Conservation (phyloP, 2,888 invertebrate species). For the Anthophora plumipes region DNA sequence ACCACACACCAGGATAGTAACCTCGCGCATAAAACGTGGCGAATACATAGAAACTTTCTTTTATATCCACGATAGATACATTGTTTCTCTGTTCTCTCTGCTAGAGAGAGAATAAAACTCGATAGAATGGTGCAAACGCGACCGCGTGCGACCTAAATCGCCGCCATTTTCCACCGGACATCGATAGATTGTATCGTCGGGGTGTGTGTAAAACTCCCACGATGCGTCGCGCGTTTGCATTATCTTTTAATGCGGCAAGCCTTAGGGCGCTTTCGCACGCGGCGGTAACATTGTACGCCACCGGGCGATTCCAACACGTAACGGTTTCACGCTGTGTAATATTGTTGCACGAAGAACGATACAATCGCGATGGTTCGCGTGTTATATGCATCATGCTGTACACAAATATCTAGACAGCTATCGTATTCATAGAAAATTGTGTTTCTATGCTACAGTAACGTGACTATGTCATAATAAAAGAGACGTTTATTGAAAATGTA, state of each 20-base stretch:
- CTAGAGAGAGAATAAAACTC: slow-evolving; percentile 9
- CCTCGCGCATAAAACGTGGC: background rate
- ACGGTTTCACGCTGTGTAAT: slow-evolving; percentile 9
- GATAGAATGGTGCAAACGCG: background rate
- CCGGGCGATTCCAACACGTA: slow-evolving; percentile 3
- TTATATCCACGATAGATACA: background rate
- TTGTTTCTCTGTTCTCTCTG: background rate
- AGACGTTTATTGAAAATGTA: too few species aligned
- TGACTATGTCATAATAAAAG: too few species aligned
- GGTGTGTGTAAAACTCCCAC: slow-evolving; percentile 12
- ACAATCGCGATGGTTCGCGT: background rate
- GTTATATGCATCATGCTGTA: too few species aligned
- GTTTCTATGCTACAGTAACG: too few species aligned
- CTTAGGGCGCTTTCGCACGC: slow-evolving; percentile 13
- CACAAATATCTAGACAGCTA: too few species aligned
- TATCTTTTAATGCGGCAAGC: slow-evolving; percentile 19
- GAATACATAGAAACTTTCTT: background rate
- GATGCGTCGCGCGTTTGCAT: slow-evolving; percentile 5
- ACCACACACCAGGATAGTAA: too few species aligned
- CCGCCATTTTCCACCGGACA: slow-evolving; percentile 12
- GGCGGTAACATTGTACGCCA: slow-evolving; percentile 2
- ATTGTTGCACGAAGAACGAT: slow-evolving; percentile 10
- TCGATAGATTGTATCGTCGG: slow-evolving; percentile 24
- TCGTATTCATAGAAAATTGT: too few species aligned
- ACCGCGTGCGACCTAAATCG: slow-evolving; percentile 29